These are phyloP conservation scores for Fragum fragum DNA, from an alignment of 2,888 invertebrate species.

Conservation along the genomic window DNA sequence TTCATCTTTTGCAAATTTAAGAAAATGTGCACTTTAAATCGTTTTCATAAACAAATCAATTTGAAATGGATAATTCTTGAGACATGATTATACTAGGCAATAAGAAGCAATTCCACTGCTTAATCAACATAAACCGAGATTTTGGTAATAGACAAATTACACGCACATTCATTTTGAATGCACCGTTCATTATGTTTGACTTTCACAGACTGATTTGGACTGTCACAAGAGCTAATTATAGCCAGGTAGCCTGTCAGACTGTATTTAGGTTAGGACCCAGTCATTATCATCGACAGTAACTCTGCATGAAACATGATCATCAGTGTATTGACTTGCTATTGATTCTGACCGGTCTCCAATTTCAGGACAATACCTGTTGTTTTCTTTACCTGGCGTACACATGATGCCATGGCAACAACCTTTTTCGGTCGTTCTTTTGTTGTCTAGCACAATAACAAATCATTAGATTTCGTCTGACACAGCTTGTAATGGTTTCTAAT, in stretches of 20 bases:
- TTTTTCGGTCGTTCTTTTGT: conserved; percentile 13
- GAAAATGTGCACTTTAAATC: no score
- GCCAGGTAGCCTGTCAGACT: conserved; percentile 13
- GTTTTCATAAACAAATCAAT: no score
- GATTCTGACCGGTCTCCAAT: conserved; percentile 21
- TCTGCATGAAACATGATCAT: conserved; percentile 7
- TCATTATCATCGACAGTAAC: conserved; percentile 25
- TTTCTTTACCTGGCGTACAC: conserved; percentile 19
- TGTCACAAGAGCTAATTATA: conserved; percentile 18
- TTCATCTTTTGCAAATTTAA: no score
- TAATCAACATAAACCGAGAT: no score
- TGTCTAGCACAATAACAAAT: conserved; percentile 5
- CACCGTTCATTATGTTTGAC: background rate
- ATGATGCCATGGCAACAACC: conserved; percentile 21
- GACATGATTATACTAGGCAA: no score
- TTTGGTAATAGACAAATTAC: no score
- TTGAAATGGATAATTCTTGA: no score
- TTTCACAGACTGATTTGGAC: background rate
- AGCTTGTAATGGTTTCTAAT: conserved; percentile 1
- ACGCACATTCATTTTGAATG: no score
- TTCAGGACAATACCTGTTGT: conserved; percentile 2
- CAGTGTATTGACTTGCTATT: conserved; percentile 24
- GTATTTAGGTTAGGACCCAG: conserved; percentile 1
- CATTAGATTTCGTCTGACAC: conserved; percentile 10
- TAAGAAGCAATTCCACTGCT: no score